phyloP scores from a whole-genome alignment of 2,888 invertebrate species.

The Reticulitermes lucifugus region DNA sequence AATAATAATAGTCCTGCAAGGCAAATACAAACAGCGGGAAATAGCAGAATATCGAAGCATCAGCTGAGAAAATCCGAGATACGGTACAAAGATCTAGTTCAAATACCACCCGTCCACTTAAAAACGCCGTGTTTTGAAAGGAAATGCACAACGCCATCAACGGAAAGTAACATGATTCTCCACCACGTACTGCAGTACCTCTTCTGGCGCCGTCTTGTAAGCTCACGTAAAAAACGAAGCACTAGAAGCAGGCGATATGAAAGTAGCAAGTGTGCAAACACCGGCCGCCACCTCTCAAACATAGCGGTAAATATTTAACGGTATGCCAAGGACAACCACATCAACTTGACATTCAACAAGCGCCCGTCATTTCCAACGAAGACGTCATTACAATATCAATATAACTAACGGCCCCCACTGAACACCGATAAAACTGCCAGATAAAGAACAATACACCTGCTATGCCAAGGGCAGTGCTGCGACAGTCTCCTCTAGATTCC shows the following conservation, averaged over 20 bases:
- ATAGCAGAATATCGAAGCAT: too few species aligned
- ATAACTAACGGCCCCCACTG: background rate
- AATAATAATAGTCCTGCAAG: too few species aligned
- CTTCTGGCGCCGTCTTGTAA: background rate
- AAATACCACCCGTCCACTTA: too few species aligned
- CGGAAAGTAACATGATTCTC: too few species aligned
- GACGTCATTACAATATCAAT: conserved; percentile 13
- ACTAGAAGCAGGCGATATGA: background rate
- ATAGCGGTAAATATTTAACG: conserved; percentile 28
- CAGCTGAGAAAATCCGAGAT: too few species aligned
- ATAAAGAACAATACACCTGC: conserved; percentile 10
- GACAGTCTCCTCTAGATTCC: background rate
- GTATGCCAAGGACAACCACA: conserved; percentile 39
- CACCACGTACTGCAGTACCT: too few species aligned
- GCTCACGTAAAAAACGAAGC: background rate
- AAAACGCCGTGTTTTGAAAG: too few species aligned
- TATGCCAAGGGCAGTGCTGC: background rate
- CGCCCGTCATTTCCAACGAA: background rate
- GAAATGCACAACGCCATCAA: too few species aligned
- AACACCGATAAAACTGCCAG: conserved; percentile 14
- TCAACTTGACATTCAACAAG: conserved; percentile 20
- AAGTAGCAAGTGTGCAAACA: background rate
- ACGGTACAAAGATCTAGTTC: too few species aligned
- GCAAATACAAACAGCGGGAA: too few species aligned
- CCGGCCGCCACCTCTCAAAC: background rate